These are phyloP conservation scores for Coendou prehensilis DNA, from an alignment of 2,797 vertebrate genomes.

Conservation along the genomic window DNA sequence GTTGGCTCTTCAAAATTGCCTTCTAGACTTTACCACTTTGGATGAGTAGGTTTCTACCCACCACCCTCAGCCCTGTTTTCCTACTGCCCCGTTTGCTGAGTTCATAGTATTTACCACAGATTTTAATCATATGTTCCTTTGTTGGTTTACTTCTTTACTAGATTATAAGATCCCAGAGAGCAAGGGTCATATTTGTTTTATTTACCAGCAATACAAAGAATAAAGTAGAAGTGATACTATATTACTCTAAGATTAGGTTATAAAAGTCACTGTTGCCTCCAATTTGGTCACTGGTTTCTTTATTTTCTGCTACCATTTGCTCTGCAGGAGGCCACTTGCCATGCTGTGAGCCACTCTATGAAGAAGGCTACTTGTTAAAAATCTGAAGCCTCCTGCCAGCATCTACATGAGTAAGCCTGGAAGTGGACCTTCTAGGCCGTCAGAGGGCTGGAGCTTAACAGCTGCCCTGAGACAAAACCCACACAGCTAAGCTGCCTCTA, in stretches of 20 bases:
- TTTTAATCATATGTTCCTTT: neutral
- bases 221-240: neutral
- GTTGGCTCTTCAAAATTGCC: neutral
- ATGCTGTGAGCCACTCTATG: neutral
- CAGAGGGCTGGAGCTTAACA: neutral
- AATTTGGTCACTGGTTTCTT: neutral
- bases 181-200: neutral
- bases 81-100: neutral
- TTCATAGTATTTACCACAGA: neutral
- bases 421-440: neutral
- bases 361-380: neutral
- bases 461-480: neutral
- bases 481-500: neutral
- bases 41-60: neutral
- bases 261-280: neutral
- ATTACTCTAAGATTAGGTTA: neutral
- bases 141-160: neutral
- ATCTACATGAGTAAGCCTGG: neutral
- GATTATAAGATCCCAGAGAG: neutral
- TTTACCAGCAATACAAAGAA: neutral
- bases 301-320: neutral
- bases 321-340: neutral
- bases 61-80: neutral
- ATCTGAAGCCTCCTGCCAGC: neutral
- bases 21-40: neutral